Conservation (phyloP, 1,140 invertebrate genomes). For the Aphaenogaster rudis region DNA sequence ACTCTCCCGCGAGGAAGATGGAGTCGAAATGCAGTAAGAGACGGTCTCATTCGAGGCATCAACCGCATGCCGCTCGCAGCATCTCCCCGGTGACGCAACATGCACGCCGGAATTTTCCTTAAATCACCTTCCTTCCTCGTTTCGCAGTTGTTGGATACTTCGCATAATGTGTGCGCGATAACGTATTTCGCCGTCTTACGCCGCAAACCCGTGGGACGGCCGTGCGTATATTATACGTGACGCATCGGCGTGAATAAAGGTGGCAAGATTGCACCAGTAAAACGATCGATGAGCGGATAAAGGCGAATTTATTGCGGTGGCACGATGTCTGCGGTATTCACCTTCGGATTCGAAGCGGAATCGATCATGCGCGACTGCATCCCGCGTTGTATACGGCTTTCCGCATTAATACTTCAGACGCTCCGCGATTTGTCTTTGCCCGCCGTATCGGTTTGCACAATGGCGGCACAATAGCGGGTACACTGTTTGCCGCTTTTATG, state of each 20-base stretch:
- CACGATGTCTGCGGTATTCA: slow-evolving; percentile 38
- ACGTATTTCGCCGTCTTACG: slow-evolving; percentile 19
- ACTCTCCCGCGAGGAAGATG: slow-evolving; percentile 5
- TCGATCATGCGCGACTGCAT: slow-evolving; percentile 52
- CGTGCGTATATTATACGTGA: slow-evolving; percentile 46
- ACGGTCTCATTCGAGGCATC: slow-evolving; percentile 50
- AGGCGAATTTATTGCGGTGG: slow-evolving; percentile 53
- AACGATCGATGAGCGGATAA: slow-evolving; percentile 58
- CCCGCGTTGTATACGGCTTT: slow-evolving; percentile 32
- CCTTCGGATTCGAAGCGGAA: slow-evolving; percentile 33
- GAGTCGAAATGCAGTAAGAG: slow-evolving; percentile 31
- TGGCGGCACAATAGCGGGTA: slow-evolving; percentile 26
- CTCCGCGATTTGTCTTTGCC: slow-evolving; percentile 54
- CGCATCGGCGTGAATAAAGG: slow-evolving; percentile 49
- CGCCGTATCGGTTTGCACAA: slow-evolving; percentile 20
- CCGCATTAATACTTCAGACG: slow-evolving; percentile 53
- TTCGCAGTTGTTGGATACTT: slow-evolving; percentile 38
- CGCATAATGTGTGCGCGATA: not conserved
- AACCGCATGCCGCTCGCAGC: slow-evolving; percentile 1
- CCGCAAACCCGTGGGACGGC: not conserved
- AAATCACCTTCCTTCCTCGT: slow-evolving; percentile 36
- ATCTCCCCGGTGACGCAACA: slow-evolving; percentile 19
- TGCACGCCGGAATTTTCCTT: slow-evolving; percentile 16
- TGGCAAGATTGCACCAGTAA: slow-evolving; percentile 33
- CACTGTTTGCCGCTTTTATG: slow-evolving; percentile 21